Conservation (phyloP, 2,113 vertebrate species). For the Polyodon spathula region DNA sequence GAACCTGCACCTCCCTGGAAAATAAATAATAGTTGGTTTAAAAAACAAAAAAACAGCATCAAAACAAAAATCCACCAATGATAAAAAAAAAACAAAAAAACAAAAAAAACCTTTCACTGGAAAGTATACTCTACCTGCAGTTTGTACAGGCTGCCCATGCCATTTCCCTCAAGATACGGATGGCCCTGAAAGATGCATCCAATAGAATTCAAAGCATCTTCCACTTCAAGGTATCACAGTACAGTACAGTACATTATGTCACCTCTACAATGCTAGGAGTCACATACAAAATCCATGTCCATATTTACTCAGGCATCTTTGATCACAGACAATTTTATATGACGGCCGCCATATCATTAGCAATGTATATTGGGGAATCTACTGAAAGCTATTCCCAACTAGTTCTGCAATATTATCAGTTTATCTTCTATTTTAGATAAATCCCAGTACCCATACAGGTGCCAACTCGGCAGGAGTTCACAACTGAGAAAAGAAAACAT, state of each 20-base stretch:
- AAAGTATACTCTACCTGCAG: slow-evolving; percentile 72
- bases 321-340: slow-evolving; percentile 36
- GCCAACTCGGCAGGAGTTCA: neutral
- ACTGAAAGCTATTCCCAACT: too few relatives aligned
- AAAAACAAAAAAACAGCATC: too few relatives aligned
- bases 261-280: slow-evolving; percentile 8
- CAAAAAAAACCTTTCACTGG: slow-evolving; percentile 53
- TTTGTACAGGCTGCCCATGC: slow-evolving; percentile 96
- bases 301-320: slow-evolving; percentile 22
- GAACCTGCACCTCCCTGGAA: slow-evolving; percentile 67
- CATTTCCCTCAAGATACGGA: slow-evolving; percentile 73
- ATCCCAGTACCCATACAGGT: too few relatives aligned
- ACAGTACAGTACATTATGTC: neutral
- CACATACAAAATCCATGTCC: slow-evolving; percentile 22
- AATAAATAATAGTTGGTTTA: slow-evolving; percentile 17
- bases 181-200: slow-evolving; percentile 61
- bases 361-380: slow-evolving; percentile 30
- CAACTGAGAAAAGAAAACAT: slow-evolving; percentile 12
- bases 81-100: too few relatives aligned
- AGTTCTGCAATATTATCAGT: too few relatives aligned
- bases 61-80: too few relatives aligned
- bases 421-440: too few relatives aligned
- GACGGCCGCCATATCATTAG: slow-evolving; percentile 38
- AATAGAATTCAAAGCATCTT: too few relatives aligned
- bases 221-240: too few relatives aligned